Evolutionary conservation across 1,140 invertebrate species (phyloP), one percentile per base, ranked within the genome.

Genomic region (Patella vulgata): DNA sequence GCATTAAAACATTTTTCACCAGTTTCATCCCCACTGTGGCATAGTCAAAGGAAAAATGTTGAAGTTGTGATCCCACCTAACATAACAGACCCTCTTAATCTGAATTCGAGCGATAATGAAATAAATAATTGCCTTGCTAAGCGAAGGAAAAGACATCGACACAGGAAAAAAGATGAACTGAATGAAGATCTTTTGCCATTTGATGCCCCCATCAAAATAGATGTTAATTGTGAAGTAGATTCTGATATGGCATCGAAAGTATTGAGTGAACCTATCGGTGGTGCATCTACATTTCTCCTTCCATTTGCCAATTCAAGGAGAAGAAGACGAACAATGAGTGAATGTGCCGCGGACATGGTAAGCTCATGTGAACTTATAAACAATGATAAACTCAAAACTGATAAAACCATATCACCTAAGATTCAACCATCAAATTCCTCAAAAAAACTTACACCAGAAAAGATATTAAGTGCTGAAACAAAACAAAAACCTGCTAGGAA

Each of bases 1-100:
- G 69, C 75, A 9, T 48, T 94, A 86, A 95, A 95, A 85, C 91
- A 93, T 33, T 89, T 91, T 0, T 96, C 94, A 9, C 93, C 93
- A 50, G 89, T 92, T 71, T 93, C 92, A 11, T 94, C 93, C 61
- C 95, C 94, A 1, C 79, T 95, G 40, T 93, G 93, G n/a, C 93
- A 94, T 36, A 89, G 90, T 44, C 89, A 92, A 54, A 89, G 92
- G 52, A 91, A 91, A 74, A 92, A 91, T 56, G 90, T 96, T 56
- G 92, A 95, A 83, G 93, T 97, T 0, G 92, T 95, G 28, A 95
- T 97, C 77, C 95, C 95, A 48, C 91, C 91, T 31, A 95, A 97
- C 83, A 94, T 95, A 60, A 88, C 90, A 69, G 95, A 97, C 86
- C 95, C 95, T 1, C 82, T 97, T 23, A 95, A 96, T 84, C 83